Evolutionary conservation across 2,888 invertebrate species (phyloP).

Genomic region (Nineta flava): DNA sequence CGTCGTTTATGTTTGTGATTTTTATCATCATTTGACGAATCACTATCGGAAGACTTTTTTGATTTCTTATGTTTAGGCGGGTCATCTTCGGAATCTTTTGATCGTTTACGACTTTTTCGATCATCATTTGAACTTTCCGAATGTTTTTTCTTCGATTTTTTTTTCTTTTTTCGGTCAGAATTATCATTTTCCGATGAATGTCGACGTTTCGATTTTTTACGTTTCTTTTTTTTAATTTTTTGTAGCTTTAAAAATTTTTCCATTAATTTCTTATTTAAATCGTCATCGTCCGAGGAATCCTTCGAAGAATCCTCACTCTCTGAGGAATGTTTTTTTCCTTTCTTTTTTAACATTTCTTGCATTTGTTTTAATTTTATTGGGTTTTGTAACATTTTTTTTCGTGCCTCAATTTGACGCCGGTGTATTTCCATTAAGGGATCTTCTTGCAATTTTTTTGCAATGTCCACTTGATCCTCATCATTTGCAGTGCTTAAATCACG

Average conservation of each 20-base stretch:
- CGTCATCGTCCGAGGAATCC: constrained; percentile 21
- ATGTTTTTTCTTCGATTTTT: neutral
- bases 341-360: constrained; percentile 55
- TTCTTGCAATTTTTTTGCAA: constrained; percentile 78
- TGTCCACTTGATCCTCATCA: constrained; percentile 54
- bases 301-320: constrained; percentile 17
- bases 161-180: neutral
- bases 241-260: constrained; percentile 34
- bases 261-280: constrained; percentile 51
- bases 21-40: neutral
- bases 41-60: neutral
- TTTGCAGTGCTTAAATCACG: constrained; percentile 27
- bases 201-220: neutral
- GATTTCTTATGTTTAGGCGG: neutral
- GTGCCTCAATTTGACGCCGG: constrained; percentile 76
- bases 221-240: constrained; percentile 6
- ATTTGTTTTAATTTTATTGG: constrained; percentile 80
- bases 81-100: too few relatives aligned
- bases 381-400: constrained; percentile 73
- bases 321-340: constrained; percentile 30
- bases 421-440: constrained; percentile 84
- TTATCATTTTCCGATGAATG: neutral
- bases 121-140: neutral
- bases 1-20: neutral
- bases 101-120: too few relatives aligned